Evolutionary conservation across 37 sponge, comb jelly and placozoan genomes (phyloP).

Genomic region (Spongilla lacustris): DNA sequence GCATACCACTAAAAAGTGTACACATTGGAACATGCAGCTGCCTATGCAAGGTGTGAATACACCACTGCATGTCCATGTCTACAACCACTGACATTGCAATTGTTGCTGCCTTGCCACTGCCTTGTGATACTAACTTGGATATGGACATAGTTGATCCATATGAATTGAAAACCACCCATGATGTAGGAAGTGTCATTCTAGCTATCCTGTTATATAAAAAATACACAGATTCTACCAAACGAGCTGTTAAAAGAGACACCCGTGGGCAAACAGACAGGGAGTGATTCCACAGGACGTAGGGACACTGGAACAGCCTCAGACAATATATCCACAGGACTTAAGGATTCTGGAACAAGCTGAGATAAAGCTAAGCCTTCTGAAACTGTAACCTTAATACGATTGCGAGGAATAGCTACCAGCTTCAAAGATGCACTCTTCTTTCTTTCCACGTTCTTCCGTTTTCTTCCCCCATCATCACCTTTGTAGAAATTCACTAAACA

Average conservation of each 20-base stretch:
- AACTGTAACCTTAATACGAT: background rate
- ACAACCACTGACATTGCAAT: background rate
- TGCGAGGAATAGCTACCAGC: background rate
- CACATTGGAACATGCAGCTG: constrained; percentile 1
- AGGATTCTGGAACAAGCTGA: background rate
- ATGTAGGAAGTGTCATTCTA: background rate
- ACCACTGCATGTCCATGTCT: background rate
- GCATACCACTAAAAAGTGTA: background rate
- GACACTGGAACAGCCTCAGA: background rate
- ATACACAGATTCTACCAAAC: background rate
- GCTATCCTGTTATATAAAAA: background rate
- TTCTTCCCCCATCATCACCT: too few species aligned
- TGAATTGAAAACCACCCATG: constrained; percentile 1
- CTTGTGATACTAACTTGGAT: background rate
- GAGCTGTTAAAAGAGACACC: background rate
- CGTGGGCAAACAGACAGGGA: background rate
- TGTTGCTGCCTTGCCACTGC: background rate
- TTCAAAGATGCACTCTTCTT: background rate
- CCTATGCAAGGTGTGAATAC: background rate
- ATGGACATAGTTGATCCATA: background rate
- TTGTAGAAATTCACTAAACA: too few species aligned
- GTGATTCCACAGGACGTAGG: background rate
- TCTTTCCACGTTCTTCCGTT: background rate
- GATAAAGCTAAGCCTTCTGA: background rate
- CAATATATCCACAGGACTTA: background rate